Percentiles rank a stretch among this genome's conserved stretches.
phyloP scores from a whole-genome alignment of 2,888 invertebrate species.

The Drosophila parthenogenetica region DNA sequence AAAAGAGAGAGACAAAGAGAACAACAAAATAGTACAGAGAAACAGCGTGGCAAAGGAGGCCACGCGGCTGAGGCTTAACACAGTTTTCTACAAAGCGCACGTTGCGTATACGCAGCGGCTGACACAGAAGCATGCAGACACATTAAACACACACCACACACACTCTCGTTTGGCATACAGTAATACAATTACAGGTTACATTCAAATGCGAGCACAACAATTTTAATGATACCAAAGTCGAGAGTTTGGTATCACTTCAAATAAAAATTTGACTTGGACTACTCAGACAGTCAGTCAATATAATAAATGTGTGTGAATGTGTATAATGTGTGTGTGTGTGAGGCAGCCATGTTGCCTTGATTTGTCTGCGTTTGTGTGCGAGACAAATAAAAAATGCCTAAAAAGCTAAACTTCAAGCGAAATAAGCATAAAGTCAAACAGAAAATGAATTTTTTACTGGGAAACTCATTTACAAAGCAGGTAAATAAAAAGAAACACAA shows the following conservation, averaged over 20 bases:
- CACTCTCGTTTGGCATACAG: neutral
- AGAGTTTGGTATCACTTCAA: neutral
- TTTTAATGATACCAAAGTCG: constrained; percentile 26
- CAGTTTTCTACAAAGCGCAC: neutral
- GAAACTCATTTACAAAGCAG: constrained; percentile 31
- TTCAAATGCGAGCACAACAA: constrained; percentile 25
- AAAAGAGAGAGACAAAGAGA: constrained; percentile 27
- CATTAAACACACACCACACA: constrained; percentile 21
- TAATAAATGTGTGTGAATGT: constrained; percentile 23
- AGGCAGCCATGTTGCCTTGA: constrained; percentile 10
- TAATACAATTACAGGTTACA: constrained; percentile 37
- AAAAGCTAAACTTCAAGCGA: constrained; percentile 31
- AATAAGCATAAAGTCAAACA: constrained; percentile 48
- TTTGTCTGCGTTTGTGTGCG: constrained; percentile 4
- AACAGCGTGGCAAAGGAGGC: neutral
- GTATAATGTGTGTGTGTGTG: constrained; percentile 12
- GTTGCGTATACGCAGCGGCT: constrained; percentile 51
- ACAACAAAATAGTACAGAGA: constrained; percentile 10
- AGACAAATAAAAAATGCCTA: constrained; percentile 23
- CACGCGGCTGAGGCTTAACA: constrained; percentile 40
- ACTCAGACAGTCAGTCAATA: constrained; percentile 76
- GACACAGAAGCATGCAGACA: constrained; percentile 9
- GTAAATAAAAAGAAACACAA: constrained; percentile 13
- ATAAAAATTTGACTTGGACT: neutral
- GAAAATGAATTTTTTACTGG: constrained; percentile 27